phyloP scores from a whole-genome alignment of 2,797 vertebrate genomes.

The Rousettus madagascariensis region DNA sequence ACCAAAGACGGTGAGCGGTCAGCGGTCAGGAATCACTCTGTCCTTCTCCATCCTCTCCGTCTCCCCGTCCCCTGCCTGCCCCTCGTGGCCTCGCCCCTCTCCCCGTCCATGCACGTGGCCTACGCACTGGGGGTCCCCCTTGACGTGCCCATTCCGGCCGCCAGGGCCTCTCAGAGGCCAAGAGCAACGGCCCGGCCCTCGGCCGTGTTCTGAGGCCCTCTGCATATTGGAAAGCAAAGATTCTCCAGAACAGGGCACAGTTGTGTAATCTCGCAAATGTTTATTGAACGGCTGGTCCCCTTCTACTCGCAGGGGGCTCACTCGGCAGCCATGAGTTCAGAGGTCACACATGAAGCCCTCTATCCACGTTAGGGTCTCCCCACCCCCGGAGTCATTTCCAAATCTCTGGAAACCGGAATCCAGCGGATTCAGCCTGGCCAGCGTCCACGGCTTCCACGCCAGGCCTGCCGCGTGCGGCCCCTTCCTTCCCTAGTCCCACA shows the following conservation, averaged over 20 bases:
- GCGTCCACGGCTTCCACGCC: neutral
- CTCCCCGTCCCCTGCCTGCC: neutral
- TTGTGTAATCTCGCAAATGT: neutral
- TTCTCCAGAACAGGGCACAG: neutral
- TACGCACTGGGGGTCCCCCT: too few relatives aligned
- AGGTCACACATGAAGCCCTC: neutral
- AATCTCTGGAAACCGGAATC: neutral
- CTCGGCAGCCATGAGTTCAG: neutral
- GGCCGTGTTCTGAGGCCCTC: neutral
- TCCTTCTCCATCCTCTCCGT: neutral
- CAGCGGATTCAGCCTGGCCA: neutral
- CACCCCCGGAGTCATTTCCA: neutral
- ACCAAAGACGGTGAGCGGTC: fast-evolving
- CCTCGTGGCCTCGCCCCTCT: fast-evolving
- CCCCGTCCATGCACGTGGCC: too few relatives aligned
- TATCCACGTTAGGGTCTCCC: neutral
- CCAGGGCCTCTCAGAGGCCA: neutral
- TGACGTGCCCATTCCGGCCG: neutral
- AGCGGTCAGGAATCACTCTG: neutral
- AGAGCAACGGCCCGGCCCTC: neutral
- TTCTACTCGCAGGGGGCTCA: neutral
- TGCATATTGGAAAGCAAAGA: neutral
- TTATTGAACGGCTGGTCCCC: neutral
- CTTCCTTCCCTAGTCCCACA: neutral
- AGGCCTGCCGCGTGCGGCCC: neutral